Conservation (phyloP, 2,888 invertebrate species). For the Tipula helvola region DNA sequence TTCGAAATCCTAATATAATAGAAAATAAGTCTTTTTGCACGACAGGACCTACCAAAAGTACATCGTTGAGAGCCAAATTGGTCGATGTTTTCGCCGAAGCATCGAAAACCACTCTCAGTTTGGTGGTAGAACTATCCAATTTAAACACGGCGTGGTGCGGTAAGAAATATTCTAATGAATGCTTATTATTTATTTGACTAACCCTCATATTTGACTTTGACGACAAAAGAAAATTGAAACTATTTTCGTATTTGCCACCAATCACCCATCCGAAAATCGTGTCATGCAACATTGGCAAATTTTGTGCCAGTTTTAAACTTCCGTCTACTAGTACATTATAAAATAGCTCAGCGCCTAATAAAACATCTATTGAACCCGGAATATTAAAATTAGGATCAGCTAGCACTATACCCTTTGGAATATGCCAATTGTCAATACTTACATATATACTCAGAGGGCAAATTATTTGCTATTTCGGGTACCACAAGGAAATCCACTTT, state of each 20-base stretch:
- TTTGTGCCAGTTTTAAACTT: neutral
- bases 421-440: neutral
- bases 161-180: neutral
- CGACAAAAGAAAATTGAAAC: neutral
- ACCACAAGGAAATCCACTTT: no score
- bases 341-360: neutral
- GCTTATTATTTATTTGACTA: no score
- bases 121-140: slow-evolving; percentile 7
- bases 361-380: neutral
- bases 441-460: no score
- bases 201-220: neutral
- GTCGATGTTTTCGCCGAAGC: neutral
- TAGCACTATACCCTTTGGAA: neutral
- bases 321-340: neutral
- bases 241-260: neutral
- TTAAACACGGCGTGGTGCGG: neutral
- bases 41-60: slow-evolving; percentile 11
- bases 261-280: neutral
- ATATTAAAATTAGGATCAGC: neutral
- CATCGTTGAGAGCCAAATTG: slow-evolving; percentile 14
- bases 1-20: slow-evolving; percentile 11
- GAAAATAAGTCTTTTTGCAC: slow-evolving; percentile 12
- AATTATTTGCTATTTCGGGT: no score
- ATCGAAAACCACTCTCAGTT: slow-evolving; percentile 15
- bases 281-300: neutral